Evolutionary conservation across 2,797 vertebrate genomes (phyloP).

Genomic region (Buceros bicornis): DNA sequence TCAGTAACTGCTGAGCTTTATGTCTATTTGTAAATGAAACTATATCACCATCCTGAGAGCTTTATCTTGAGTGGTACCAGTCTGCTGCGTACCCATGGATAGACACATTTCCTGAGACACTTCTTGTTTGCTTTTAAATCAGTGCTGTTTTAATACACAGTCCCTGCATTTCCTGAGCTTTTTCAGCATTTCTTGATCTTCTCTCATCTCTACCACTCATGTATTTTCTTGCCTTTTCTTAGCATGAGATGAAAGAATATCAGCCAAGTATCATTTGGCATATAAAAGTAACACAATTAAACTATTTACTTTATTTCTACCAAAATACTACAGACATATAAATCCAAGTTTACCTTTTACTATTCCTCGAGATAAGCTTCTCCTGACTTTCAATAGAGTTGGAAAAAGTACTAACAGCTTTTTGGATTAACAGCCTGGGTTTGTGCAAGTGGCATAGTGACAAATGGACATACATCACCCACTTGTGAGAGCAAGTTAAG

Average conservation of each 20-base stretch:
- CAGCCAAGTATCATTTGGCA: neutral
- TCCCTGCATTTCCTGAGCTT: neutral
- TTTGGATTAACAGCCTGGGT: neutral
- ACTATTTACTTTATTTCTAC: neutral
- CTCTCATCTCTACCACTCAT: neutral
- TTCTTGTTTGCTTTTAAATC: neutral
- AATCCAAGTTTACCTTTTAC: neutral
- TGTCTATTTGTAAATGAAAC: neutral
- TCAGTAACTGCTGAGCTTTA: neutral
- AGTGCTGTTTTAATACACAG: neutral
- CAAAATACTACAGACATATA: neutral
- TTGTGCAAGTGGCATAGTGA: neutral
- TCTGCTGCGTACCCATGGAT: neutral
- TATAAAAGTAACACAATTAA: neutral
- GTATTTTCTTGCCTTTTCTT: neutral
- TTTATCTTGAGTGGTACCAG: neutral
- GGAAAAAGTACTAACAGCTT: neutral
- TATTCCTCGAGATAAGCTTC: neutral
- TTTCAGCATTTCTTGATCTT: neutral
- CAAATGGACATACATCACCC: neutral
- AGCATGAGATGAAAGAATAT: neutral
- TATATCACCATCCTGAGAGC: rapidly evolving
- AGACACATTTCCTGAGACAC: neutral
- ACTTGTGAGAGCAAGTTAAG: neutral
- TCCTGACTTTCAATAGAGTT: neutral